Conservation (phyloP, 2,797 vertebrate species). For the Melanogrammus aeglefinus region DNA sequence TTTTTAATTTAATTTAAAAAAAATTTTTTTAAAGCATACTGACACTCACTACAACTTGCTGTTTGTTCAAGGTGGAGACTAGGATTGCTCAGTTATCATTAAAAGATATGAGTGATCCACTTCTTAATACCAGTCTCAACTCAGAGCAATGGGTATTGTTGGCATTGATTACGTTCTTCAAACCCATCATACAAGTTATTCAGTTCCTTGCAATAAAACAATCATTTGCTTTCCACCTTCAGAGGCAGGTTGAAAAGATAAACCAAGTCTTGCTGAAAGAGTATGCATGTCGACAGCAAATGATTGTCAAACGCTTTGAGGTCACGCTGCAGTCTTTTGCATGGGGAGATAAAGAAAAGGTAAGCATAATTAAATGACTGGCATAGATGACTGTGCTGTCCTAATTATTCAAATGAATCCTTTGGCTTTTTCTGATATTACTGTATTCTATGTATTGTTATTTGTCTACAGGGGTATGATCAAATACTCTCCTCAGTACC, state of each 20-base stretch:
- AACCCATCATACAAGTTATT: not conserved
- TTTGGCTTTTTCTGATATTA: not conserved
- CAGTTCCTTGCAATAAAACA: not conserved
- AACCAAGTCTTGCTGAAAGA: constrained; percentile 67
- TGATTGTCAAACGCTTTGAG: constrained; percentile 84
- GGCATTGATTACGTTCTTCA: not conserved
- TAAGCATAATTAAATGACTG: constrained; percentile 39
- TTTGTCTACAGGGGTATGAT: constrained; percentile 64
- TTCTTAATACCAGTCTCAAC: constrained; percentile 62
- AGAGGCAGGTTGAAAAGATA: constrained; percentile 60
- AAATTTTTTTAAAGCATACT: not conserved
- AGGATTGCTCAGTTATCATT: constrained; percentile 54
- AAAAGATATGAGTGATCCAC: constrained; percentile 51
- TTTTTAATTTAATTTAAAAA: too few species aligned
- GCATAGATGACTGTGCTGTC: not conserved
- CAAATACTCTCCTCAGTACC: constrained; percentile 65
- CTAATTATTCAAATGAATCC: not conserved
- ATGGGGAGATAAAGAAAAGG: constrained; percentile 84
- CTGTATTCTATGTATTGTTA: constrained; percentile 5
- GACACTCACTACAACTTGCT: not conserved
- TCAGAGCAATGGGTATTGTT: constrained; percentile 73
- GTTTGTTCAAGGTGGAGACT: constrained; percentile 60
- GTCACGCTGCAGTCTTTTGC: constrained; percentile 84
- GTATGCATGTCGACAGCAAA: constrained; percentile 76
- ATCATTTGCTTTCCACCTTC: constrained; percentile 11